Base-by-base conservation (phyloP, 2,888 invertebrate genomes). In the Mylabris sibirica region DNA sequence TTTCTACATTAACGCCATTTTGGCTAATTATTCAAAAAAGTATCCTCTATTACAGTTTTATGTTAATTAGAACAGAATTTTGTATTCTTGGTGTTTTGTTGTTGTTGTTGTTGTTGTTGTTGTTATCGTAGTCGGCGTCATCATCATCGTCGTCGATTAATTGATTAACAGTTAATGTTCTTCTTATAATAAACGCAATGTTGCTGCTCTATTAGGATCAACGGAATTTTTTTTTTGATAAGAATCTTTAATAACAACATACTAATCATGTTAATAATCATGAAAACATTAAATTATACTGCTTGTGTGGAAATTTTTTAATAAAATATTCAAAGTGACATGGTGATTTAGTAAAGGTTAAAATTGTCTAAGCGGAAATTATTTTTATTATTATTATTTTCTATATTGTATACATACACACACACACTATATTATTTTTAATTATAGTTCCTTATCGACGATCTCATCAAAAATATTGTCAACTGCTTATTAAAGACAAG, bases 211-310 rank as follows among this genome's bases (percentile, higher is more conserved):
- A 8, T 6, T 30, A 30, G 8, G 4, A 30, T 30, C 1, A 49
- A 49, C 20, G 9, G 5, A 11, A 9, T 2, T 49, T 49, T 20
- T 20, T 20, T 49, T 9, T 20, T 49, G 68, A 68, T 68, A 65
- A 60, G 30, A 63, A 65, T 68, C 49, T 59, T 66, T 44, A 60
- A 62, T 68, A 68, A 68, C 65, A 68, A 68, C 60, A 62, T 68
- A 61, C 68, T 68, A 68, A 68, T 68, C 68, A 65, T 68, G 67
- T 68, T 68, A 64, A 64, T 68, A 68, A 61, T 68, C 68, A 62
- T 35, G 62, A 49, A 59, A 60, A 38, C 38, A 61, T 49, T 22
- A 49, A 49, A 49, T 49, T 49, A 49, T 49, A 8, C 64, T 44
- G 57, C 63, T 60, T 53, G 64, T 59, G 59, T 11, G 12, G 59